Conservation (phyloP, 2,888 invertebrate genomes). For the Tubulanus polymorphus region DNA sequence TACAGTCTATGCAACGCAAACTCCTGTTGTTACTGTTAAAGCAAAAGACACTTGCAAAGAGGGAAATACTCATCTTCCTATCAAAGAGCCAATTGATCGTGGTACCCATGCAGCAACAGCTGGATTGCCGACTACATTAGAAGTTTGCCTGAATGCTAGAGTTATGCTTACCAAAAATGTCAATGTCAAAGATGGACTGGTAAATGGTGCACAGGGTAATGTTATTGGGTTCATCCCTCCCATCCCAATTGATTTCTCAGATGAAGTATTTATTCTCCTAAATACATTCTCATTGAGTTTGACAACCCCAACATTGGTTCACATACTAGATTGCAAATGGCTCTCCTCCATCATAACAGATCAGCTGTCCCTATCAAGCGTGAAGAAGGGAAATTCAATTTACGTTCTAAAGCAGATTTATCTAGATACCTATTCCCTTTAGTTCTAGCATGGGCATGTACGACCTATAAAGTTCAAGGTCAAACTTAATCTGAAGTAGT, state of each 20-base stretch:
- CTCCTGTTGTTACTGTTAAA: neutral
- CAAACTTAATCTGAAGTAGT: slow-evolving; percentile 15
- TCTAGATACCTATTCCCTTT: slow-evolving; percentile 19
- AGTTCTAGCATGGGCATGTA: slow-evolving; percentile 17
- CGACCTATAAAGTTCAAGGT: slow-evolving; percentile 23
- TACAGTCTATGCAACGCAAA: too few relatives aligned
- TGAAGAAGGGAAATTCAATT: too few relatives aligned
- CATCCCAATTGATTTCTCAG: neutral
- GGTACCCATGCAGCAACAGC: neutral
- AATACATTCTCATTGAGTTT: slow-evolving; percentile 14
- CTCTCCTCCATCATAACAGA: slow-evolving; percentile 3
- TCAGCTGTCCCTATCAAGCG: slow-evolving; percentile 14
- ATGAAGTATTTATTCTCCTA: neutral
- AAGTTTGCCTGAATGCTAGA: slow-evolving; percentile 12
- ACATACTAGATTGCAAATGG: slow-evolving; percentile 11
- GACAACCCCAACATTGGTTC: slow-evolving; percentile 14
- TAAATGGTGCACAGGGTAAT: slow-evolving; percentile 19
- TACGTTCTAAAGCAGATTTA: too few relatives aligned
- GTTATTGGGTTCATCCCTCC: slow-evolving; percentile 11
- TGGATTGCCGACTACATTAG: slow-evolving; percentile 1
- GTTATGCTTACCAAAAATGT: slow-evolving; percentile 21
- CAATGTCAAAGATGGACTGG: slow-evolving; percentile 20
- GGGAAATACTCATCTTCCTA: too few relatives aligned
- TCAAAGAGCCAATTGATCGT: too few relatives aligned
- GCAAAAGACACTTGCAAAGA: neutral